Evolutionary conservation across 2,888 invertebrate genomes (phyloP).

Genomic region (Aricia artaxerxes): DNA sequence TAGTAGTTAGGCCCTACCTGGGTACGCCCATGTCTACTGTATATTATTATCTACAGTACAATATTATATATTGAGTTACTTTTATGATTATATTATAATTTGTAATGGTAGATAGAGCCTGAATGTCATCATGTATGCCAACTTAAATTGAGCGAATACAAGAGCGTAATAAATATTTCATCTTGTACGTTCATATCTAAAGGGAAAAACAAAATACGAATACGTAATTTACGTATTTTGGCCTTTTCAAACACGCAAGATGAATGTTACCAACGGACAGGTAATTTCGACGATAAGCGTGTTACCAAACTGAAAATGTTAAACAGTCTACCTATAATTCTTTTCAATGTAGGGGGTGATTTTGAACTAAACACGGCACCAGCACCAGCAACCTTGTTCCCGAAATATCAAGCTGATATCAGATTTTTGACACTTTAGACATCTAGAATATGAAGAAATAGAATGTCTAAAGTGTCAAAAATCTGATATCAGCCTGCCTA

Average conservation of each 20-base stretch:
- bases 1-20: too few relatives aligned
- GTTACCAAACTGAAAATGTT: not conserved
- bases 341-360: not conserved
- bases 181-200: not conserved
- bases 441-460: too few relatives aligned
- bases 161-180: not conserved
- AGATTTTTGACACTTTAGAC: too few relatives aligned
- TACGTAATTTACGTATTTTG: not conserved
- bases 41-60: too few relatives aligned
- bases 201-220: not conserved
- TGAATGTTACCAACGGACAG: conserved; percentile 10
- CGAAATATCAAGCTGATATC: too few relatives aligned
- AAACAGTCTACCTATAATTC: not conserved
- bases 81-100: not conserved
- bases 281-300: conserved; percentile 6
- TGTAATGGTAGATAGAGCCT: not conserved
- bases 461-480: too few relatives aligned
- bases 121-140: not conserved
- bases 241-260: not conserved
- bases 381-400: too few relatives aligned
- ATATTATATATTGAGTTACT: too few relatives aligned
- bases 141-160: not conserved
- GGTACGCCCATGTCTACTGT: too few relatives aligned
- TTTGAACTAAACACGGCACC: too few relatives aligned
- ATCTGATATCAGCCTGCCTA: too few relatives aligned